Base-by-base conservation (phyloP, 2,797 vertebrate genomes). In the Gymnodraco acuticeps region DNA sequence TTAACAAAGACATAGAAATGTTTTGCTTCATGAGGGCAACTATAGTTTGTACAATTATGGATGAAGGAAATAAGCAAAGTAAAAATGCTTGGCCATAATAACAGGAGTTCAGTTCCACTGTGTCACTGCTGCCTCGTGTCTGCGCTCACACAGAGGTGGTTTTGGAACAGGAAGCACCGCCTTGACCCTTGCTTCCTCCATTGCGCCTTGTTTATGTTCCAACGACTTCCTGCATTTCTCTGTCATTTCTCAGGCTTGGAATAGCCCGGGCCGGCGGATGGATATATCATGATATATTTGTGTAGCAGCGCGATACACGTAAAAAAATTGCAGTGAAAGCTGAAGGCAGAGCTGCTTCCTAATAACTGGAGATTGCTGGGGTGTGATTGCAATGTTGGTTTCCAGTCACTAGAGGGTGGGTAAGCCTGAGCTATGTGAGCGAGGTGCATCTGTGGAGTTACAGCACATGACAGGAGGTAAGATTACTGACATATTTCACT, bases 211-310 rank as follows among this genome's bases (percentile, higher is more conserved):
- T 94, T 95, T 93, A 92, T 88, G 89, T 92, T 88, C 87, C 91
- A 94, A 92, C 85, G 67, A 92, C 89, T 92, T 93, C 94, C 93
- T 93, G 90, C 87, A 92, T 95, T 92, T 93, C 93, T 93, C 88
- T 90, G 81, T 86, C 84, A 86, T 87, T 89, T 85, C 90, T 91
- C 86, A 81, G 85, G 80, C 67, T 85, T 87, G 84, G 91, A 93
- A 92, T 75, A 90, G 64, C 52, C 46, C 73, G 42, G 73, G 66
- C 69, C 17, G 19, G 62, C 67, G 47, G 81, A 83, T 70, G 77
- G 79, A 74, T 61, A 62, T 33, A 80, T 66, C 77, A 77, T 88
- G 89, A 88, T 87, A 78, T 82, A 83, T 89, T 90, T 81, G 80
- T 90, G 82, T 78, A 53, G 78, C 69, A 3, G 33, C 69, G 83